Percentiles rank a stretch among this genome's conserved stretches.
Evolutionary conservation across 2,888 invertebrate genomes (phyloP).

Genomic region (Diarsia dahlii): DNA sequence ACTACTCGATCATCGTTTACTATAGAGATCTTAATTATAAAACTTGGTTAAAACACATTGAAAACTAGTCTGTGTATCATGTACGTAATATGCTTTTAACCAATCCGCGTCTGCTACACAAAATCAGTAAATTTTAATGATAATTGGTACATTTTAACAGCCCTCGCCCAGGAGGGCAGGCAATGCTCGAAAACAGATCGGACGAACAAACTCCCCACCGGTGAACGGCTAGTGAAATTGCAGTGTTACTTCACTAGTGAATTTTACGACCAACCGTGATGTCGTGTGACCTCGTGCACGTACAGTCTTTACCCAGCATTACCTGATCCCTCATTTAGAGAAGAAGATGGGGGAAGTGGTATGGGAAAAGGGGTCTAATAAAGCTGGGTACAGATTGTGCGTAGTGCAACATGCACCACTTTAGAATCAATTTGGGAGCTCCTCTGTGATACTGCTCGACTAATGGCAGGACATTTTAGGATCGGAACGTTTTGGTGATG

Average conservation of each 20-base stretch:
- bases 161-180: conserved; percentile 16
- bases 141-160: neutral
- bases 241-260: conserved; percentile 40
- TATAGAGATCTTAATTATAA: neutral
- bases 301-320: neutral
- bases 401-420: conserved; percentile 48
- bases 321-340: too few relatives aligned
- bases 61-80: neutral
- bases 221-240: conserved; percentile 53
- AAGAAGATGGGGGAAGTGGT: too few relatives aligned
- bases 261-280: conserved; percentile 59
- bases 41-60: neutral
- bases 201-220: conserved; percentile 31
- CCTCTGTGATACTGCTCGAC: conserved; percentile 26
- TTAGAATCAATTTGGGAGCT: conserved; percentile 52
- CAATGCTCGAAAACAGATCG: conserved; percentile 27
- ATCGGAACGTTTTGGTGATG: neutral
- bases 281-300: conserved; percentile 51
- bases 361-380: too few relatives aligned
- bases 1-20: too few relatives aligned
- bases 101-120: neutral
- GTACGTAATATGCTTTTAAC: neutral
- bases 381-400: neutral
- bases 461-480: conserved; percentile 41
- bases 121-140: neutral